Base-by-base conservation (phyloP, 2,797 vertebrate genomes). In the Urosaurus nigricauda region DNA sequence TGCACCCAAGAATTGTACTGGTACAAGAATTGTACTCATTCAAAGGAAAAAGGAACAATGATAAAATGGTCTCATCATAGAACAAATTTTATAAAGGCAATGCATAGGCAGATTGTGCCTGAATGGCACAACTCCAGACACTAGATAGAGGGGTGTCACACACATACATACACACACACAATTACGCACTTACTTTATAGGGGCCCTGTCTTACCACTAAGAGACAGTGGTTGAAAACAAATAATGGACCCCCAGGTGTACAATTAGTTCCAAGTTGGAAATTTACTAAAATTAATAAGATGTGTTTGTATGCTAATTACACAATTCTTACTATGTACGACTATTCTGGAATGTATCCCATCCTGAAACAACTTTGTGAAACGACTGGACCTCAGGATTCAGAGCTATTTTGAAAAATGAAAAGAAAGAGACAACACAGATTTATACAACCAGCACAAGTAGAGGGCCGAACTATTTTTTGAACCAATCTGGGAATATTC, bases 261-360 rank as follows among this genome's bases (percentile, higher is more conserved):
- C 86, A 96, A 89, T 83, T 93, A 93, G 94, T 89, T 84, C 94
- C 83, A 90, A 92, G 93, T 92, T 95, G 94, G 93, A 93, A 96
- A 96, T 97, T 96, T 94, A 96, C 94, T 96, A 94, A 94, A 95
- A 96, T 84, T 74, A 74, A 24, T 82, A 26, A 35, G 84, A 90
- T 85, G 87, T 84, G 83, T 81, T 87, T 80, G 89, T 82, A 71
- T 92, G 94, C 95, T 96, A 95, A 95, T 77, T 96, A 94, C 96
- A 96, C 94, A 97, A 93, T 92, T 95, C 91, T 84, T 96, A 95
- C 94, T 97, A 96, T 96, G 95, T 96, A 97, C 96, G 89, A 94
- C 92, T 89, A 86, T 87, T 95, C 89, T 95, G 96, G 97, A 98
- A 98, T 97, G 96, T 95, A 95, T 95, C 87, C 95, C 94, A 95